Evolutionary conservation across 2,113 vertebrate genomes (phyloP), one percentile per base, ranked within the genome.

Genomic region (Eudyptes chrysolophus): DNA sequence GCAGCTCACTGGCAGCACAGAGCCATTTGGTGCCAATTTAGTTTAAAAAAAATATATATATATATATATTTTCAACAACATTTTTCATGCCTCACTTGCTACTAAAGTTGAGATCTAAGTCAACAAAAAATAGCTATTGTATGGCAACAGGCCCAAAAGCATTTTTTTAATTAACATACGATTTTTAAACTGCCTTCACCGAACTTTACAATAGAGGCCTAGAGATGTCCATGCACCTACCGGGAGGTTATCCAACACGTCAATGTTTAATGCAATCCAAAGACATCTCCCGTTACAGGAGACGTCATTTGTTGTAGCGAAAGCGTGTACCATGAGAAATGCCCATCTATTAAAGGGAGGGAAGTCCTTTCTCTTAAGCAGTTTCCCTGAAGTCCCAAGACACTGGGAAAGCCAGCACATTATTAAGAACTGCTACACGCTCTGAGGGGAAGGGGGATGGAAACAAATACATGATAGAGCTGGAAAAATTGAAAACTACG

Each of bases 221-320:
- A 4, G 74, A 58, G 85, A 85, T 8, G 52, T 16, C 3, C 2
- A 38, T 1, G 61, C 66, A 85, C 54, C 87, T n/a, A 16, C 0
- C 29, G 55, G 58, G 79, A 94, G 74, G 42, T 89, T 66, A 91
- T 25, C 85, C 85, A 85, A 42, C 44, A 66, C 16, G 83, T 74
- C 86, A 95, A 92, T 65, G 87, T 88, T 97, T 97, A 95, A 98
- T 86, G 80, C 2, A 58, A 92, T 90, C 89, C 96, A 92, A 87
- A 92, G 87, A 66, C 96, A 51, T 92, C 95, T 95, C 94, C 90
- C n/a, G 2, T 92, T 96, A 96, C 78, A 94, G 88, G 60, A 94
- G 79, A 81, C 30, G 6, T 30, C 36, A 13, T 21, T 26, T 21
- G 32, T 12, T 48, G 87, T 5, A 69, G 93, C 52, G 13, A 44